These are phyloP conservation scores for Etheostoma spectabile DNA, from an alignment of 2,113 vertebrate species.

Conservation along the genomic window DNA sequence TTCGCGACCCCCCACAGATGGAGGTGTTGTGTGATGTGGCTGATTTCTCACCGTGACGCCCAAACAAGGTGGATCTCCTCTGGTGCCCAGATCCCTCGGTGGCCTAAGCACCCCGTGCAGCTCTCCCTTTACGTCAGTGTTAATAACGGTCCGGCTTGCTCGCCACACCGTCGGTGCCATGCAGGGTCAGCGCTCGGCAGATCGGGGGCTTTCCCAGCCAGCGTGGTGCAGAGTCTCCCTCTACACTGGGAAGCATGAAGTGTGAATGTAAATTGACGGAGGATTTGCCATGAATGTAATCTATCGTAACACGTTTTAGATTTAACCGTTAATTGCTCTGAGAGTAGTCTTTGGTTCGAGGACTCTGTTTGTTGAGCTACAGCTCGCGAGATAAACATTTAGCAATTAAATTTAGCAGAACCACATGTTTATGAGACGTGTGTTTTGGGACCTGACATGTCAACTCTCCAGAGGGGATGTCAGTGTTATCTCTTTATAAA, in stretches of 20 bases:
- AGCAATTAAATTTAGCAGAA: conserved; percentile 46
- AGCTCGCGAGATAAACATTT: conserved; percentile 22
- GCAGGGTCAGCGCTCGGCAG: conserved; percentile 18
- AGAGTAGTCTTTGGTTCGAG: conserved; percentile 23
- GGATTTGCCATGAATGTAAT: conserved; percentile 39
- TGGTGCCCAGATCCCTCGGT: conserved; percentile 19
- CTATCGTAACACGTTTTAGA: conserved; percentile 48
- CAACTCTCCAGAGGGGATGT: conserved; percentile 44
- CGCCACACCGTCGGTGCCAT: background rate
- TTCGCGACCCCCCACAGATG: conserved; percentile 57
- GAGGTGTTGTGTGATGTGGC: conserved; percentile 44
- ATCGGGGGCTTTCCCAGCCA: conserved; percentile 15
- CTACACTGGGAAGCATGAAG: background rate
- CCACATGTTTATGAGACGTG: conserved; percentile 40
- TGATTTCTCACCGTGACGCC: conserved; percentile 46
- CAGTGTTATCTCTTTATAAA: conserved; percentile 32
- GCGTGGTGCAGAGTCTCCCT: conserved; percentile 9
- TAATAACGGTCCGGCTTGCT: conserved; percentile 51
- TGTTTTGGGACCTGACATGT: conserved; percentile 34
- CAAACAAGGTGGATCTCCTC: conserved; percentile 57
- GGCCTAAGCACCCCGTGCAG: conserved; percentile 33
- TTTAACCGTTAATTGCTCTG: conserved; percentile 47
- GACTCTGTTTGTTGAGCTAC: background rate
- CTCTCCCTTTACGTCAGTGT: conserved; percentile 37
- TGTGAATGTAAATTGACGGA: conserved; percentile 28